Base-by-base conservation (phyloP, 2,888 invertebrate genomes). In the Isoperla grammatica region DNA sequence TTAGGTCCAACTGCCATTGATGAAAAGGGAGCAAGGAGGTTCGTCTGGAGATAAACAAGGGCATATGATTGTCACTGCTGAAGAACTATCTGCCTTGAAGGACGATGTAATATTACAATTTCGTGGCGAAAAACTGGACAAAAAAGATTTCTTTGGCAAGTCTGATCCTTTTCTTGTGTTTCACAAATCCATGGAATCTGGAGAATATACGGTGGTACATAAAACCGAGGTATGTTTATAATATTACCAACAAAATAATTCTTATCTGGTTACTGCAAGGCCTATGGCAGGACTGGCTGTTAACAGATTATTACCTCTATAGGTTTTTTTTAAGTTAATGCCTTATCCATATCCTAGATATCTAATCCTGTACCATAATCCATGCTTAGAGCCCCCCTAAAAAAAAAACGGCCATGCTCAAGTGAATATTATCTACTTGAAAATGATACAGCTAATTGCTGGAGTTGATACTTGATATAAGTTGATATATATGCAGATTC, bases 221-320 rank as follows among this genome's bases (percentile, higher is more conserved):
- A 77, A 79, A 69, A 80, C 79, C 40, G 81, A 82, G 69, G 75
- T 76, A 54, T 72, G 61, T 57, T 12, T 17, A n/a, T n/a, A n/a
- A 13, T 20, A n/a, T 29, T 15, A 17, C 17, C 17, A 5, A 43
- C 15, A 45, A 17, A 22, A 46, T 42, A 13, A 17, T 11, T 50
- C 8, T 45, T 11, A 45, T 45, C 6, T 45, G 17, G 9, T 45
- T 17, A 37, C 37, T 11, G 11, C 3, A 46, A n/a, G 5, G 12
- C 43, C 43, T 9, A 13, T 15, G 2, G 17, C 5, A 8, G 2
- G 20, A 17, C 43, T 15, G 43, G 3, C 17, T 2, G 15, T 17
- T 5, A 37, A 11, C 8, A 37, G 37, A 9, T 37, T 37, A 9
- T 6, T 12, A 37, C 37, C 6, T 37, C 37, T 37, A 37, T 12